Base-by-base conservation (phyloP, 64 coral and sea anemone genomes). In the Catalaphyllia jardinei region DNA sequence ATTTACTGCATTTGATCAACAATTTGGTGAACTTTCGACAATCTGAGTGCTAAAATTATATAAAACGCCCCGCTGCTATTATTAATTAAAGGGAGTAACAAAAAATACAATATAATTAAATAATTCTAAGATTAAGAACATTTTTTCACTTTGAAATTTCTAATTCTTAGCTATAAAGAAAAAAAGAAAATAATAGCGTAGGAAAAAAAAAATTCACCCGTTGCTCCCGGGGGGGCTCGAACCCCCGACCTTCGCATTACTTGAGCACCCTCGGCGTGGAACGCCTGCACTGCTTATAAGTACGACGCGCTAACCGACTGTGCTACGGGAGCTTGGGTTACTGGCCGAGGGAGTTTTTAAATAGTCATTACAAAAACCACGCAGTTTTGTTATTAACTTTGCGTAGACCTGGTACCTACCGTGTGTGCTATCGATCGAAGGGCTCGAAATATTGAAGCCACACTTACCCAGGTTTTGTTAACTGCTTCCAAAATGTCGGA, bases 261-360 rank as follows among this genome's bases (percentile, higher is more conserved):
- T 83, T 82, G 29, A 82, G 78, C 79, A 83, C 71, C 71, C 73
- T 74, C 72, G 79, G 89, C 60, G 75, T 31, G n/a, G 22, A 4
- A 42, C 65, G 89, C 89, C 89, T 25, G 27, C 84, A 91, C 79
- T 91, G 89, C 89, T 62, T 91, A 91, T 91, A 91, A 91, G 89
- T 91, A 91, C 89, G 89, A 91, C 89, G 89, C 89, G 52, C 89
- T 91, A 91, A 91, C 89, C 89, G 79, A 91, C 89, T 91, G 89
- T 91, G 89, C 89, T 82, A 91, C 89, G 81, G 89, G 89, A 91
- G 89, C 89, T 91, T 33, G 27, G 67, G 81, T 39, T 49, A 24
- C 20, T 0, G 6, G 4, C 1, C 0, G 0, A 12, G 10, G 3
- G 10, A 60, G 18, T 61, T 15, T 61, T 62, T 80, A 29, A 2